Evolutionary conservation across 2,797 vertebrate genomes (phyloP).

Genomic region (Schizopygopsis malacanthus): DNA sequence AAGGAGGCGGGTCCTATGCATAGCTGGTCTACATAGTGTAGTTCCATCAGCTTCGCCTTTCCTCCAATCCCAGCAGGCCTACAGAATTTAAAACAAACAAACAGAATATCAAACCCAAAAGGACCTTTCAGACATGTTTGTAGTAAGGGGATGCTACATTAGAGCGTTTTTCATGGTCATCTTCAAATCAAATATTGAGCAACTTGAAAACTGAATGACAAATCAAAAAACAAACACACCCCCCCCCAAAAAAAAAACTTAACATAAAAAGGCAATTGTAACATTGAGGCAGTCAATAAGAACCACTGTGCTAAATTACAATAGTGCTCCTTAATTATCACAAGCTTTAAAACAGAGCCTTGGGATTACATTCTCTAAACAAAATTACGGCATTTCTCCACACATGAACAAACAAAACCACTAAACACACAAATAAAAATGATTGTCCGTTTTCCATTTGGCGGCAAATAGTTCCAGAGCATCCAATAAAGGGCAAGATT

Average conservation of each 20-base stretch:
- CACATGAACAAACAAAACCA: conserved; percentile 86
- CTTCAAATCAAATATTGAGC: conserved; percentile 70
- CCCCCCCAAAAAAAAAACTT: conserved; percentile 11
- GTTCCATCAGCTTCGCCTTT: conserved; percentile 34
- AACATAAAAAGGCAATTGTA: conserved; percentile 83
- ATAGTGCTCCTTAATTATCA: conserved; percentile 87
- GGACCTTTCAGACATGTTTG: conserved; percentile 51
- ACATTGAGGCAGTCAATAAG: conserved; percentile 75
- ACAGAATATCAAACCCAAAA: conserved; percentile 22
- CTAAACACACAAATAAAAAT: conserved; percentile 84
- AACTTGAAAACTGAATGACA: conserved; percentile 53
- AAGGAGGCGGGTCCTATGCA: conserved; percentile 3
- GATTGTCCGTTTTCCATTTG: conserved; percentile 88
- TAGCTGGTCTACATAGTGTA: conserved; percentile 35
- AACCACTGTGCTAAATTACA: conserved; percentile 88
- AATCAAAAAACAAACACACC: conserved; percentile 22
- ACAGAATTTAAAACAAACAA: conserved; percentile 52
- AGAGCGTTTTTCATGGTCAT: conserved; percentile 74
- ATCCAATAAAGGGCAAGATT: conserved; percentile 60
- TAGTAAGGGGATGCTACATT: conserved; percentile 76
- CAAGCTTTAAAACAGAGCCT: conserved; percentile 75
- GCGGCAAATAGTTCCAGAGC: conserved; percentile 59
- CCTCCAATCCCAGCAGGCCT: conserved; percentile 43
- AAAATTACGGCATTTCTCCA: conserved; percentile 87
- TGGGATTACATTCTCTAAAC: conserved; percentile 88